Base-by-base conservation (phyloP, 2,113 vertebrate genomes). In the Mohoua ochrocephala region DNA sequence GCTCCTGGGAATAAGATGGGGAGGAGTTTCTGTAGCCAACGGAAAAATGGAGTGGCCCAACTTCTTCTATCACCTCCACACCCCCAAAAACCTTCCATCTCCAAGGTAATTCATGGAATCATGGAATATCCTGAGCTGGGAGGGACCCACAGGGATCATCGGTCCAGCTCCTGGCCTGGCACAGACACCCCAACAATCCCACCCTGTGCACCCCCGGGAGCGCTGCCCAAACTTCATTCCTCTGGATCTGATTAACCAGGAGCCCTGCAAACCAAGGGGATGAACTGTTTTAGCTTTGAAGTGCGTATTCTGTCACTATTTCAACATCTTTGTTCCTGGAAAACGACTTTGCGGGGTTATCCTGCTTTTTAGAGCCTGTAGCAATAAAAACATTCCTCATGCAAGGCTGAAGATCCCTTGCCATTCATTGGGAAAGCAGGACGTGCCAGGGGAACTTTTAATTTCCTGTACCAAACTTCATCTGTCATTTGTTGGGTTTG, bases 181-280 rank as follows among this genome's bases (percentile, higher is more conserved):
- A 22, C 50, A 73, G 57, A 15, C 44, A 33, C 18, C 42, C 50
- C 67, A 67, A 7, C 42, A 74, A 10, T 44, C 52, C 44, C 44
- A 11, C 30, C 18, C 57, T 42, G n/a, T 1, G 61, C 61, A 59
- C 11, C 44, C 44, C 21, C 44, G 35, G 37, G 9, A 37, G 14
- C 1, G 0, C 1, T 27, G 33, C 11, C 68, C 52, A 24, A 39
- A n/a, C 44, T 12, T 5, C 37, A 31, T 64, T n/a, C 0, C 12
- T 37, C 28, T 79, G 52, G 54, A 60, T 65, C 60, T 68, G 23
- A 13, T 33, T 42, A 54, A 33, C 21, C 19, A 4, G 47, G 10
- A 85, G 35, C 30, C 18, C 11, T 79, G 53, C 37, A 52, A 47
- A 44, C 35, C 24, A 41, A 53, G 7, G 52, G 13, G 49, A 39